Evolutionary conservation across 2,113 vertebrate species (phyloP).

Genomic region (Piaya cayana): DNA sequence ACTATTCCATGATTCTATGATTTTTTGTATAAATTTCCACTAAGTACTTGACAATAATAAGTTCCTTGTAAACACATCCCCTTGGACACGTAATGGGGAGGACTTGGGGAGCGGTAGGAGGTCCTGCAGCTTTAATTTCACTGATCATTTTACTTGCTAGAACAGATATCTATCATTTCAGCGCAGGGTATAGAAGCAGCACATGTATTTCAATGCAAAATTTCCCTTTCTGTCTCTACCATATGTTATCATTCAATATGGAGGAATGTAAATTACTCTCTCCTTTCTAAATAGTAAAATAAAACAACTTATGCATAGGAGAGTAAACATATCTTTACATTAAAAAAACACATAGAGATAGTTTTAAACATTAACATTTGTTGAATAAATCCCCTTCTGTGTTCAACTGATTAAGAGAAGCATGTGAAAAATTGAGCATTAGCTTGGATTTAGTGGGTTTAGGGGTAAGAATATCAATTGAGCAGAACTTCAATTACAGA

Average conservation of each 20-base stretch:
- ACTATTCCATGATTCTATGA: too few species aligned
- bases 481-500: constrained; percentile 63
- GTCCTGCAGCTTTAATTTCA: background rate
- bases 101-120: background rate
- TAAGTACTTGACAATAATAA: background rate
- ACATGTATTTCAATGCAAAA: background rate
- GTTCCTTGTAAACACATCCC: background rate
- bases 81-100: background rate
- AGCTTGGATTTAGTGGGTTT: constrained; percentile 35
- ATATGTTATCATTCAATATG: background rate
- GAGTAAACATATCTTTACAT: background rate
- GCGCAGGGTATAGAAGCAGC: background rate
- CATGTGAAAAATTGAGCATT: background rate
- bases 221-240: background rate
- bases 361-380: background rate
- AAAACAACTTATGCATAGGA: background rate
- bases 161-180: background rate
- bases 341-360: background rate
- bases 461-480: background rate
- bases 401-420: background rate
- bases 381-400: background rate
- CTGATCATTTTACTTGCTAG: background rate
- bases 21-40: background rate
- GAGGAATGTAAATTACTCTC: background rate
- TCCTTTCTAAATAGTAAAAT: background rate